Conservation (phyloP, 2,113 vertebrate genomes). For the Misgurnus anguillicaudatus region DNA sequence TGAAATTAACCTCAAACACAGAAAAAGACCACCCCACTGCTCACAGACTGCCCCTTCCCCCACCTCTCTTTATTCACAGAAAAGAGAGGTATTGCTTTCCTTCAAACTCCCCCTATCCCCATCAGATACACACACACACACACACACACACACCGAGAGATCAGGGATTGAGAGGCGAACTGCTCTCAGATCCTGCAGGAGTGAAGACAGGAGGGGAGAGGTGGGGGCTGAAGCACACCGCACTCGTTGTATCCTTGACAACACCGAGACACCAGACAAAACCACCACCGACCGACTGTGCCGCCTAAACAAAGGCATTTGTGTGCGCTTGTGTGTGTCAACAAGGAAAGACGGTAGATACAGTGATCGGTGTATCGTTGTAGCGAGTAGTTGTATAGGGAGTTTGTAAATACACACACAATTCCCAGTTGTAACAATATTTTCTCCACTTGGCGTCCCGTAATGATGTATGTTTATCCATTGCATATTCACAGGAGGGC, state of each 20-base stretch:
- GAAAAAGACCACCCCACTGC: conserved; percentile 55
- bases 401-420: conserved; percentile 25
- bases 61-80: conserved; percentile 59
- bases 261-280: conserved; percentile 64
- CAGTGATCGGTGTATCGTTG: neutral
- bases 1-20: conserved; percentile 42
- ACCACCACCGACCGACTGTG: conserved; percentile 53
- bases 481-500: conserved; percentile 29
- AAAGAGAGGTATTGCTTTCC: conserved; percentile 67
- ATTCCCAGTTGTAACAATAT: conserved; percentile 31
- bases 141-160: conserved; percentile 54
- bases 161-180: conserved; percentile 73
- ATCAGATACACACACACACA: conserved; percentile 39
- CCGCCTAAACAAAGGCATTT: conserved; percentile 49
- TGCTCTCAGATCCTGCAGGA: conserved; percentile 69
- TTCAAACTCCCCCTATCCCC: conserved; percentile 52
- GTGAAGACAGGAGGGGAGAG: conserved; percentile 59
- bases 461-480: conserved; percentile 38
- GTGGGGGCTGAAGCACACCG: conserved; percentile 40
- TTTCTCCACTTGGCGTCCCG: conserved; percentile 1
- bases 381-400: conserved; percentile 16
- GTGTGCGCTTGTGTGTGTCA: conserved; percentile 33
- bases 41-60: conserved; percentile 53
- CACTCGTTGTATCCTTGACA: conserved; percentile 60
- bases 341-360: conserved; percentile 37